Conservation (phyloP, 2,113 vertebrate species). For the Crotalus tigris region DNA sequence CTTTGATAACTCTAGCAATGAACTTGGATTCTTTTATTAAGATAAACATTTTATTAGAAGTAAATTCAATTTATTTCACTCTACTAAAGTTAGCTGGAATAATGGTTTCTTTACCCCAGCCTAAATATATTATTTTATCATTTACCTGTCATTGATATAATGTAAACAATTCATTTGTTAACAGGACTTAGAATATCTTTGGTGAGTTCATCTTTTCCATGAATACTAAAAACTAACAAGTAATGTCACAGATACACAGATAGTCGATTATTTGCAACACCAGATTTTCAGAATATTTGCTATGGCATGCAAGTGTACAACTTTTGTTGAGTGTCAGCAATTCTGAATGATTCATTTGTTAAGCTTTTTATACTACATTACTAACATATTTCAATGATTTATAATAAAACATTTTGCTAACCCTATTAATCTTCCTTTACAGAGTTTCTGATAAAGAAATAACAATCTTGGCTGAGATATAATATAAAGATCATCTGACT, state of each 20-base stretch:
- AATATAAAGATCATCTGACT: background rate
- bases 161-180: background rate
- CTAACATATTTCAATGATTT: background rate
- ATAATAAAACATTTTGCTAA: background rate
- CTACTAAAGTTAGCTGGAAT: background rate
- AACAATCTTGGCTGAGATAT: background rate
- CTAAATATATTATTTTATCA: background rate
- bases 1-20: background rate
- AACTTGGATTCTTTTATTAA: background rate
- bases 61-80: background rate
- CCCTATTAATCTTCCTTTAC: rapidly evolving
- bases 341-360: background rate
- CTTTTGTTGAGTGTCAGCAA: background rate
- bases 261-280: background rate
- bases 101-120: too few relatives aligned
- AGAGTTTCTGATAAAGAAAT: conserved; percentile 17
- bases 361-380: background rate
- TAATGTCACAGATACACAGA: background rate
- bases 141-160: background rate
- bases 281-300: background rate
- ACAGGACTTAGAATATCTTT: background rate
- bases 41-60: background rate
- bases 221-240: background rate
- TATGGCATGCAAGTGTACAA: background rate
- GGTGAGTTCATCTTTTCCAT: background rate